phyloP scores from a whole-genome alignment of 2,888 invertebrate species.

The Idaea dimidiata region DNA sequence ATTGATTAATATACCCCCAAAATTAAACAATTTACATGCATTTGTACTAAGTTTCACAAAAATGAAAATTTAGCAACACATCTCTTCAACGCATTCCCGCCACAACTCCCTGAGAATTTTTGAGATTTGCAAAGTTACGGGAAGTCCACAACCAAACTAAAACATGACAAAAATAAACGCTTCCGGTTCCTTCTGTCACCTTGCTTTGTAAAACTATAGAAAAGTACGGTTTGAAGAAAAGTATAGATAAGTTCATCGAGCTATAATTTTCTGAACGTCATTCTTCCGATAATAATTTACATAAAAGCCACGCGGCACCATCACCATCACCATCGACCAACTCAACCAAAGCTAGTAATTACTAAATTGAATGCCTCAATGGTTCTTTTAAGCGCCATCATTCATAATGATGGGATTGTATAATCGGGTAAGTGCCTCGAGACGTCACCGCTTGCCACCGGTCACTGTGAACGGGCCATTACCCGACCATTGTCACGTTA shows the following conservation, averaged over 20 bases:
- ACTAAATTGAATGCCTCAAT: slow-evolving; percentile 76
- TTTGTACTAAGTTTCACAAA: too few species aligned
- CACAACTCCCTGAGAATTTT: too few species aligned
- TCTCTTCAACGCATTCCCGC: too few species aligned
- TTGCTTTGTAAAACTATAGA: neutral
- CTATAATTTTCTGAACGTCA: slow-evolving; percentile 12
- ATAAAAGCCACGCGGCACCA: slow-evolving; percentile 50
- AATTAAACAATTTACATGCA: too few species aligned
- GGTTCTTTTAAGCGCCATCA: slow-evolving; percentile 75
- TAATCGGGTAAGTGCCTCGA: slow-evolving; percentile 51
- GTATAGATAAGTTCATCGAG: neutral
- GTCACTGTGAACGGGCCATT: slow-evolving; percentile 62
- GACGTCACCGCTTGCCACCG: slow-evolving; percentile 58
- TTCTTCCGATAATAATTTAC: slow-evolving; percentile 39
- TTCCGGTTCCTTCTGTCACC: too few species aligned
- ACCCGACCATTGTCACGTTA: slow-evolving; percentile 62
- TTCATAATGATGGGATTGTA: slow-evolving; percentile 74
- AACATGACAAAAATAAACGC: too few species aligned
- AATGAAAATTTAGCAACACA: too few species aligned
- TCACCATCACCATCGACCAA: slow-evolving; percentile 41
- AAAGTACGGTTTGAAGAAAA: neutral
- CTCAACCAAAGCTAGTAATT: slow-evolving; percentile 66
- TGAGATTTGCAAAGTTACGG: too few species aligned
- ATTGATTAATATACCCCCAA: too few species aligned
- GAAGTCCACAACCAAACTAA: too few species aligned